phyloP scores from a whole-genome alignment of 2,113 vertebrate species.

The Rhadina sibilatrix region DNA sequence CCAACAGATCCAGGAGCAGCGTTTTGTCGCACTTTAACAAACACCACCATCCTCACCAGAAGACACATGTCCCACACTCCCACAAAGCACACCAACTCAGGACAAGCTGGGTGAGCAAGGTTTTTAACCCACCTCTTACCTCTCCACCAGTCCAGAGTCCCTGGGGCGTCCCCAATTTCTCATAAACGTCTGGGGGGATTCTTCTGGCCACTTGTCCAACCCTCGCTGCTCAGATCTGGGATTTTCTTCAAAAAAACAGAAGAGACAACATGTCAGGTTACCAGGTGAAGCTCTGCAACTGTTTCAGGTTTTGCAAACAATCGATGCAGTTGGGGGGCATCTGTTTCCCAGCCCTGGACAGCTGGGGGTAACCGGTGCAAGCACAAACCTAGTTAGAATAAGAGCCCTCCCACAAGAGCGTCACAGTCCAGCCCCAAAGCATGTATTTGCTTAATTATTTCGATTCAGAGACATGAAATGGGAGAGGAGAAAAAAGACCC shows the following conservation, averaged over 20 bases:
- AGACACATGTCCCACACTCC: neutral
- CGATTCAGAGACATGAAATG: neutral
- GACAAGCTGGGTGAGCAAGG: neutral
- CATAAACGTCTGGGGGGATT: constrained; percentile 6
- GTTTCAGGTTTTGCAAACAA: neutral
- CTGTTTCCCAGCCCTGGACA: neutral
- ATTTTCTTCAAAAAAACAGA: constrained; percentile 35
- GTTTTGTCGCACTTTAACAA: neutral
- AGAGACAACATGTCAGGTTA: neutral
- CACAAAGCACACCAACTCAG: neutral
- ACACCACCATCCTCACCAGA: neutral
- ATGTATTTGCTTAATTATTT: constrained; percentile 1
- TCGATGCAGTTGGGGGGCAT: neutral
- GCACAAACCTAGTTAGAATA: neutral
- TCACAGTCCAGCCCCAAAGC: neutral
- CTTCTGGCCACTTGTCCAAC: neutral
- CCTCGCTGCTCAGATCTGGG: neutral
- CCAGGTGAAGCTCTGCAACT: neutral
- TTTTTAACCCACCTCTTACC: constrained; percentile 33
- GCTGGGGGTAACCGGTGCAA: neutral
- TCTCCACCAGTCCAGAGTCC: constrained; percentile 3
- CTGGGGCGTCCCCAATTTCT: neutral
- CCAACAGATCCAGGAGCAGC: neutral
- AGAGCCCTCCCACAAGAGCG: neutral
- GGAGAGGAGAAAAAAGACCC: neutral